Base-by-base conservation (phyloP, 92 coral and sea anemone genomes). In the Siderastrea radians region DNA sequence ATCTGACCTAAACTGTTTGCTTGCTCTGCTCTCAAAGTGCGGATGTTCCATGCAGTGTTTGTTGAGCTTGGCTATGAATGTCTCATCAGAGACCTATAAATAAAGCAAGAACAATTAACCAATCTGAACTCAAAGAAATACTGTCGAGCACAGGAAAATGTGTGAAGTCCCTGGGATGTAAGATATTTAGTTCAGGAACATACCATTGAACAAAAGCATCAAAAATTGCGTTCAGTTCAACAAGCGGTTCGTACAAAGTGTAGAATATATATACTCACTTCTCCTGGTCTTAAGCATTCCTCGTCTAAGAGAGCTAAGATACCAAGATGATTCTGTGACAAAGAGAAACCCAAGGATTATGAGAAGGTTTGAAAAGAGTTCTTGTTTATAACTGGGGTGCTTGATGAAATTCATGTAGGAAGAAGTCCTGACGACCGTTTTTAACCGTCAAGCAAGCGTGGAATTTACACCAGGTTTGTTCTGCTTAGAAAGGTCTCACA, bases 231-330 rank as follows among this genome's bases (percentile, higher is more conserved):
- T 26, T 26, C 38, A 26, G 38, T 26, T 26, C 38, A 12, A 0
- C 9, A 16, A 10, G 5, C 14, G 11, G 5, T 9, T 7, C 52
- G 13, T 4, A 48, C 74, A 10, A 47, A 3, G 9, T 2, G 19
- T 14, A 6, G 2, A 16, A 55, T 15, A 6, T 69, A 14, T 13
- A 3, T 60, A 69, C 96, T 90, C 80, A 98, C 99, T 89, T 98
- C 95, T 71, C 99, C 99, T 44, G 99, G 99, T 65, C 99, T 78
- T 77, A 98, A 83, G 68, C 99, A 98, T 53, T 98, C 99, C 77
- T 98, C 99, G 64, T 98, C 98, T 43, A 98, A 78, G 80, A 94
- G 89, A 12, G 98, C 85, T 51, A 98, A 78, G 68, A 98, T 95
- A 14, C 99, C 99, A 69, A 93, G 94, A 83, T 98, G 96, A 82